phyloP scores from a whole-genome alignment of 2,888 invertebrate genomes.

The Tenthredo mesomela region DNA sequence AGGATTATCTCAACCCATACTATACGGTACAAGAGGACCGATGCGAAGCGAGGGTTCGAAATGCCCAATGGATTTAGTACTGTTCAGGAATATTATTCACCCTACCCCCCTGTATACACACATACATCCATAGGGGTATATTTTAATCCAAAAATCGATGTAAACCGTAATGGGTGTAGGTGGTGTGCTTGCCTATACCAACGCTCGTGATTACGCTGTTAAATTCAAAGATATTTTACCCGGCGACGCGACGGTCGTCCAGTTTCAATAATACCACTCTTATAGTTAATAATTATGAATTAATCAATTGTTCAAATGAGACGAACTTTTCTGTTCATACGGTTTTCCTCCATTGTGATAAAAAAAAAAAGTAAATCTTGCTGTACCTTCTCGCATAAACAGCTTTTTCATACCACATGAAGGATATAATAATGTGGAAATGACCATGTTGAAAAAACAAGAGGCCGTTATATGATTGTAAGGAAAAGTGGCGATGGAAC shows the following conservation, averaged over 20 bases:
- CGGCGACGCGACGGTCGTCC: not conserved
- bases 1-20: conserved; percentile 46
- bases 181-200: not conserved
- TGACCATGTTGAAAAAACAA: too few species aligned
- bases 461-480: too few species aligned
- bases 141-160: conserved; percentile 37
- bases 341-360: not conserved
- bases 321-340: not conserved
- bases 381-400: too few species aligned
- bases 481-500: too few species aligned
- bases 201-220: not conserved
- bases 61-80: conserved; percentile 23
- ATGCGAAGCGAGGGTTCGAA: not conserved
- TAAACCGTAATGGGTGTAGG: conserved; percentile 7
- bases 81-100: conserved; percentile 33
- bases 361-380: not conserved
- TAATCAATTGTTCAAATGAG: not conserved
- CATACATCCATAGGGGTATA: not conserved
- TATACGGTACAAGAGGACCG: not conserved
- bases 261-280: not conserved
- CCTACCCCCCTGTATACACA: not conserved
- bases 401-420: too few species aligned
- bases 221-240: not conserved
- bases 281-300: not conserved
- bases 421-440: too few species aligned